A percentile compares a stretch with the other conserved stretches of the same genome.
Evolutionary conservation across 1,140 invertebrate genomes (phyloP).

Genomic region (Carposina sasakii): DNA sequence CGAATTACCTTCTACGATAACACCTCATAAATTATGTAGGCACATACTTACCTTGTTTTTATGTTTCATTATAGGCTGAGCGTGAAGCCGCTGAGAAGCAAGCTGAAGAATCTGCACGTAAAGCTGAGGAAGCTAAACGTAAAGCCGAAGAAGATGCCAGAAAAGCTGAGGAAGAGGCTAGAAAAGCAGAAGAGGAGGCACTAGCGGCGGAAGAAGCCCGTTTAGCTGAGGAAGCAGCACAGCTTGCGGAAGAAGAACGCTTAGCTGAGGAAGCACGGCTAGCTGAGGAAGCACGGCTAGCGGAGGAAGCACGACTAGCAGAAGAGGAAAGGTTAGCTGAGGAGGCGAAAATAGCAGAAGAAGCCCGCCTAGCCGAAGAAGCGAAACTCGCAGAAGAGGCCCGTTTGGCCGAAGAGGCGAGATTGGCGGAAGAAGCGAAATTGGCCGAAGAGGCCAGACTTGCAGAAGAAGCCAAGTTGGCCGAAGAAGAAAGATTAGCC

Average conservation of each 20-base stretch:
- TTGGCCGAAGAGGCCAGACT: conserved; percentile 71
- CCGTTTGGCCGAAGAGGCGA: conserved; percentile 65
- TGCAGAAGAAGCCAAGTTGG: conserved; percentile 71
- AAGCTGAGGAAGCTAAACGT: conserved; percentile 60
- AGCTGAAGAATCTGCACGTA: conserved; percentile 71
- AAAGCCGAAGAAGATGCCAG: conserved; percentile 53
- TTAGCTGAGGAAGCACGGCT: conserved; percentile 73
- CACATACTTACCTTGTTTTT: background rate
- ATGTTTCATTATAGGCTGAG: conserved; percentile 36
- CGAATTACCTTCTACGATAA: conserved; percentile 12
- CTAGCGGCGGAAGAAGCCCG: conserved; percentile 53
- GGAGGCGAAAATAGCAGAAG: conserved; percentile 65
- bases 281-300: conserved; percentile 70
- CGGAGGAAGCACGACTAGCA: conserved; percentile 61
- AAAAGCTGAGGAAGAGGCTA: conserved; percentile 68
- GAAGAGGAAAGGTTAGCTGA: conserved; percentile 67
- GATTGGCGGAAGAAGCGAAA: conserved; percentile 67
- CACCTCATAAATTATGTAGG: conserved; percentile 3
- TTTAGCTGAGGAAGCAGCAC: conserved; percentile 63
- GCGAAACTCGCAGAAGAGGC: conserved; percentile 68
- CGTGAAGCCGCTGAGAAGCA: conserved; percentile 49
- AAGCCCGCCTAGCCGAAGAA: conserved; percentile 65
- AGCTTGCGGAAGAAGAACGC: conserved; percentile 66
- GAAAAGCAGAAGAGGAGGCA: conserved; percentile 67
- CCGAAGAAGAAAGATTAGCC: conserved; percentile 73